Base-by-base conservation (phyloP, 2,797 vertebrate species). In the Dallia pectoralis region DNA sequence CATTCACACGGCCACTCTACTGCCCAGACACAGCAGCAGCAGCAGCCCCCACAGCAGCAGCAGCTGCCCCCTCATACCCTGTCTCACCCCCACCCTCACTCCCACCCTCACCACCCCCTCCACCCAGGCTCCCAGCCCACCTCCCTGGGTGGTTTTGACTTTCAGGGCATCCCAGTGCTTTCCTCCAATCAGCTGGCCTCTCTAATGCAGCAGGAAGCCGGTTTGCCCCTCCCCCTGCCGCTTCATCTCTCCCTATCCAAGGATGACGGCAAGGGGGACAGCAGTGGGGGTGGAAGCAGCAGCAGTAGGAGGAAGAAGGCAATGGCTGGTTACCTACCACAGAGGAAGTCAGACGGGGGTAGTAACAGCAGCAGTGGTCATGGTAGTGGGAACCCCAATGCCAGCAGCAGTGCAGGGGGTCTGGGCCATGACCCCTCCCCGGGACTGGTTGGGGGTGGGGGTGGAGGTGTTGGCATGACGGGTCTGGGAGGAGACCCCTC, bases 101-200 rank as follows among this genome's bases (percentile, higher is more conserved):
- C 93, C 72, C 93, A 94, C 87, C 89, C 92, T 69, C 93, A 94
- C 83, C 93, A 94, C 76, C 93, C 92, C 4, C 92, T 95, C 76
- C 94, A 95, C 78, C 91, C 94, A 33, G 87, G 88, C 56, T 88
- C 94, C 48, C 94, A 94, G 82, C 85, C 91, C 25, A 91, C 94
- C 65, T 93, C 93, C 7, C 82, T 94, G 48, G 84, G 93, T 76
- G 84, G 93, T 70, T 95, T 95, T 87, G 94, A 95, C 85, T 95
- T 94, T 83, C 94, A 95, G 89, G 93, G 94, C 75, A 95, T 95
- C 77, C 94, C 94, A 56, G 94, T 95, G 22, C 93, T 95, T 27
- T 95, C 94, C 6, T 93, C 94, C 69, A 95, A 95, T 87, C 94
- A 95, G 79, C 89, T 95, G 81, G 94, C 94, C 63, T 94, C 94